A percentile compares a stretch with the other conserved stretches of the same genome.
phyloP scores from a whole-genome alignment of 1,140 invertebrate species.

The Calliopsis andreniformis region DNA sequence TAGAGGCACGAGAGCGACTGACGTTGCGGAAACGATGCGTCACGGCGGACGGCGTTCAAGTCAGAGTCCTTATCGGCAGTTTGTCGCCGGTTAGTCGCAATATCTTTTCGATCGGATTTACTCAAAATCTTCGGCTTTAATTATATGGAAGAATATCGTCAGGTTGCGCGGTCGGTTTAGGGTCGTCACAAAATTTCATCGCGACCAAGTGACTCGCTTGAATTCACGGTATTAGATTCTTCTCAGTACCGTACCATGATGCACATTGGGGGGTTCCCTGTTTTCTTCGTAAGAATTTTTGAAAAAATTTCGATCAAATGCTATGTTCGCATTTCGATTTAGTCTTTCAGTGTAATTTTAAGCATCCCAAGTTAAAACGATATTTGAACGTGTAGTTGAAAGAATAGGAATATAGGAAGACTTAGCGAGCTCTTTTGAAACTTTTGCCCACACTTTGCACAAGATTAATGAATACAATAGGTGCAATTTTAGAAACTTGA shows the following conservation, averaged over 20 bases:
- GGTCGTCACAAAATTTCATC: background rate
- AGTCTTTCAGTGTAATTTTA: background rate
- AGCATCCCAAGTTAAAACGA: background rate
- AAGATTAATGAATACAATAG: background rate
- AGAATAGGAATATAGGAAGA: too few species aligned
- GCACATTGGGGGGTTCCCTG: too few species aligned
- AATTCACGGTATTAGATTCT: slow-evolving; percentile 30
- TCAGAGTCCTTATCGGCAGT: slow-evolving; percentile 15
- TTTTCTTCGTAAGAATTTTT: background rate
- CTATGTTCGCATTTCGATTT: background rate
- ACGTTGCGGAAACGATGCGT: slow-evolving; percentile 71
- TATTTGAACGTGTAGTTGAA: background rate
- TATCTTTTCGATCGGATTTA: background rate
- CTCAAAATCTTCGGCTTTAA: slow-evolving; percentile 13
- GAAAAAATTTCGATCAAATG: background rate
- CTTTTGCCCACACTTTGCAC: background rate
- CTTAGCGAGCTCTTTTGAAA: background rate
- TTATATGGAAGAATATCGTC: slow-evolving; percentile 25
- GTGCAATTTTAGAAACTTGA: background rate
- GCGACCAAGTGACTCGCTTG: slow-evolving; percentile 52
- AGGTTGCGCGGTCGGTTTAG: background rate
- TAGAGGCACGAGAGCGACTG: slow-evolving; percentile 64
- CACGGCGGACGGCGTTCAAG: slow-evolving; percentile 40
- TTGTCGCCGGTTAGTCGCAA: slow-evolving; percentile 7
- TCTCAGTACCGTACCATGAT: slow-evolving; percentile 35